These are phyloP conservation scores for Scopus umbretta DNA, from an alignment of 2,113 vertebrate genomes.

Conservation along the genomic window DNA sequence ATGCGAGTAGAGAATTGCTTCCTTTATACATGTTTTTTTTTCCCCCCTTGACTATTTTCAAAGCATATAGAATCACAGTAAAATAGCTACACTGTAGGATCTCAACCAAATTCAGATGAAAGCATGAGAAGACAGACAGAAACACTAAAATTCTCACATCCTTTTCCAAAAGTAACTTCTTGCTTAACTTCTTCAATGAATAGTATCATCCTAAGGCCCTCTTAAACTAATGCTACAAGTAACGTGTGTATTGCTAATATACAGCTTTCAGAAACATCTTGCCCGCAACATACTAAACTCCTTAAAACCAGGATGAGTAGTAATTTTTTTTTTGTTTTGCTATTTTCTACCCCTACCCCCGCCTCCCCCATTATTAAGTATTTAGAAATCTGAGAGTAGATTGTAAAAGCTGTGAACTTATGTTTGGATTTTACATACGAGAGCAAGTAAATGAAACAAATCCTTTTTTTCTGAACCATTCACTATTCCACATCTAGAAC, in stretches of 20 bases:
- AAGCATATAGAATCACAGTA: neutral
- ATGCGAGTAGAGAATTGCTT: neutral
- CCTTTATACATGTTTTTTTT: neutral
- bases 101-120: neutral
- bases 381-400: neutral
- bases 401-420: neutral
- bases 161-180: neutral
- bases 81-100: neutral
- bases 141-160: neutral
- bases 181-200: neutral
- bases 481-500: neutral
- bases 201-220: neutral
- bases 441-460: neutral
- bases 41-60: neutral
- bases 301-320: neutral
- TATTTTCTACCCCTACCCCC: too few relatives aligned
- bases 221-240: neutral
- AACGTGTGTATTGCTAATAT: accelerated
- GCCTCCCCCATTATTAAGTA: neutral
- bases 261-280: neutral
- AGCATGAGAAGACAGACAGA: neutral
- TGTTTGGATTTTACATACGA: neutral
- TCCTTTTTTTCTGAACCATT: neutral
- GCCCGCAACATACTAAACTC: neutral
- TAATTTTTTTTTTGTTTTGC: neutral